Base-by-base conservation (phyloP, 2,113 vertebrate genomes). In the Cyanoliseus patagonus region DNA sequence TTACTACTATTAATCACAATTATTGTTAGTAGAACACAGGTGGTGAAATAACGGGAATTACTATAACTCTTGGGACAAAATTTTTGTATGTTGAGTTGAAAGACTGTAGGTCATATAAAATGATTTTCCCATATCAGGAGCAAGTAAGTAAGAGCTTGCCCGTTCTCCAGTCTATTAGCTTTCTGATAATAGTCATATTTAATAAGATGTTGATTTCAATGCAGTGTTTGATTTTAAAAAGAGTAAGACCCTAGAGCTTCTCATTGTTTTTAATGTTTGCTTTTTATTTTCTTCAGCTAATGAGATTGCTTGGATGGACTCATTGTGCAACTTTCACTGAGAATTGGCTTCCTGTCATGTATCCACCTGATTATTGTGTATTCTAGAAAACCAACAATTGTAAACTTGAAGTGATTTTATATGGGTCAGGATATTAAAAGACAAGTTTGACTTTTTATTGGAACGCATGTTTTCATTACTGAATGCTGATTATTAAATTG, bases 341-440 rank as follows among this genome's bases (percentile, higher is more conserved):
- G 97, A 99, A 99, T 83, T 99, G 99, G 99, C 98, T 99, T 57
- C 99, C 99, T 55, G 98, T 99, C 96, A 99, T 99, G 99, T 99
- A 98, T 97, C 99, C 99, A 37, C 96, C 98, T 46, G 99, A 99
- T 91, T 99, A 98, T 91, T 99, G 98, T 28, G 98, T 98, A 25
- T 99, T 99, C 97, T 99, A 99, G 97, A 96, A 92, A 93, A 64
- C 42, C 49, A 75, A 93, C 68, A 85, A 27, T 77, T 97, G 69
- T 96, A 90, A 94, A 97, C 96, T 95, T 72, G 46, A 91, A 61
- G 33, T 92, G 82, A 81, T 98, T 97, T 98, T 98, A 94, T 97
- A 98, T 87, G 95, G 96, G 95, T 89, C 92, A 92, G 92, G 92
- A 94, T 95, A 94, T 88, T 92, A 95, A 95, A 96, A 92, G 91